phyloP scores from a whole-genome alignment of 2,888 invertebrate genomes.

The Hirudinaria manillensis region DNA sequence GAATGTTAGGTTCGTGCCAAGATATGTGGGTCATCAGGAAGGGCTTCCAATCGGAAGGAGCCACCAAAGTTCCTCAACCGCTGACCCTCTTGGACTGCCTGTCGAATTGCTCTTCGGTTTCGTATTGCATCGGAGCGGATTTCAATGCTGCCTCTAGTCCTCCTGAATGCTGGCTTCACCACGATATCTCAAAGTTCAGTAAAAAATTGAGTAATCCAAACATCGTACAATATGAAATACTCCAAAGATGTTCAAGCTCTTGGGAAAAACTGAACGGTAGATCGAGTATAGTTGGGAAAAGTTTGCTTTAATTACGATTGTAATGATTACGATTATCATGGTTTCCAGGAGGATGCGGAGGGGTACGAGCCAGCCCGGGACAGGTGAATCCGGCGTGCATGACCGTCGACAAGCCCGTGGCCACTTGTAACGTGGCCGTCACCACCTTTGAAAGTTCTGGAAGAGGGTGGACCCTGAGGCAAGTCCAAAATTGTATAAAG shows the following conservation, averaged over 20 bases:
- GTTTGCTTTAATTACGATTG: too few relatives aligned
- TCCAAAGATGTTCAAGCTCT: not conserved
- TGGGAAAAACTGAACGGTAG: not conserved
- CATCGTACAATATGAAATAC: not conserved
- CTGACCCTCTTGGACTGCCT: slow-evolving; percentile 19
- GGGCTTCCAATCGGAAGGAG: not conserved
- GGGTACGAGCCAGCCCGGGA: slow-evolving; percentile 3
- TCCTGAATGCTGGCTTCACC: slow-evolving; percentile 10
- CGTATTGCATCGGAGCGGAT: slow-evolving; percentile 16
- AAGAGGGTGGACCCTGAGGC: slow-evolving; percentile 21
- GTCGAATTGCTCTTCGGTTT: not conserved
- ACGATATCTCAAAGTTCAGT: not conserved
- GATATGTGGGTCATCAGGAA: slow-evolving; percentile 1
- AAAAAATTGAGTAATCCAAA: not conserved
- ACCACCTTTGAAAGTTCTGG: not conserved
- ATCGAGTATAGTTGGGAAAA: not conserved
- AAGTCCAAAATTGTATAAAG: not conserved
- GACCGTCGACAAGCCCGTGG: not conserved
- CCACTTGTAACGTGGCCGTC: slow-evolving; percentile 4
- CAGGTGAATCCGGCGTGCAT: slow-evolving; percentile 20
- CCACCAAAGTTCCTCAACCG: slow-evolving; percentile 4
- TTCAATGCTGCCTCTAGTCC: not conserved
- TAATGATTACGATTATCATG: not conserved
- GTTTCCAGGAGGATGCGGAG: slow-evolving; percentile 21
- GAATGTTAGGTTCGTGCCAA: slow-evolving; percentile 16